Base-by-base conservation (phyloP, 2,888 invertebrate genomes). In the Eristalis arbustorum region DNA sequence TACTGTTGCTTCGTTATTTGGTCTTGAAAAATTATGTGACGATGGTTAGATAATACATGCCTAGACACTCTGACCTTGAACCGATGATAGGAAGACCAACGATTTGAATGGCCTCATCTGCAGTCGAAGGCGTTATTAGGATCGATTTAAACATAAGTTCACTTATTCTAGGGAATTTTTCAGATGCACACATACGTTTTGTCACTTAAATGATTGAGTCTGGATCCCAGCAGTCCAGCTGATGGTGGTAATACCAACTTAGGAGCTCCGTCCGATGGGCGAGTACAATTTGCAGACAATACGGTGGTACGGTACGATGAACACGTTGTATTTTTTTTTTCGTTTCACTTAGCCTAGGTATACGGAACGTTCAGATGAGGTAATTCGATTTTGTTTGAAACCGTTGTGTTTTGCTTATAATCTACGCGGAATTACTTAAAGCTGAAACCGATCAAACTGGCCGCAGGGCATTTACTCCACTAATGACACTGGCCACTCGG, bases 31-130 rank as follows among this genome's bases (percentile, higher is more conserved):
- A 49, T 49, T 49, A 49, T 49, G 18, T 49, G 64, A n/a, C 42
- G 56, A 6, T 49, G 68, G 81, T 85, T 85, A 85, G 84, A 69
- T 85, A 84, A 84, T 72, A 14, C 23, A 34, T 22, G 42, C 23
- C 25, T n/a, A 49, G 49, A 57, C 42, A 59, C 23, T 42, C 76
- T 76, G 81, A 85, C 84, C 84, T 85, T 85, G 75, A 62, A 13
- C 28, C 67, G 71, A 72, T 23, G 23, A 37, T 77, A 57, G 68
- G 72, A 85, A 76, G 76, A 73, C 84, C 84, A 83, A 69, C 71
- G 40, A 64, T 34, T 71, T 66, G 25, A 63, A 66, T 56, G 63
- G 34, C 18, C 14, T 14, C 34, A 22, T 37, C 6, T n/a, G 11
- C 56, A 13, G 13, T 49, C 14, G 5, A 28, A 22, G 31, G 11